Conservation (phyloP, 2,888 invertebrate genomes). For the Drosophila tripunctata region DNA sequence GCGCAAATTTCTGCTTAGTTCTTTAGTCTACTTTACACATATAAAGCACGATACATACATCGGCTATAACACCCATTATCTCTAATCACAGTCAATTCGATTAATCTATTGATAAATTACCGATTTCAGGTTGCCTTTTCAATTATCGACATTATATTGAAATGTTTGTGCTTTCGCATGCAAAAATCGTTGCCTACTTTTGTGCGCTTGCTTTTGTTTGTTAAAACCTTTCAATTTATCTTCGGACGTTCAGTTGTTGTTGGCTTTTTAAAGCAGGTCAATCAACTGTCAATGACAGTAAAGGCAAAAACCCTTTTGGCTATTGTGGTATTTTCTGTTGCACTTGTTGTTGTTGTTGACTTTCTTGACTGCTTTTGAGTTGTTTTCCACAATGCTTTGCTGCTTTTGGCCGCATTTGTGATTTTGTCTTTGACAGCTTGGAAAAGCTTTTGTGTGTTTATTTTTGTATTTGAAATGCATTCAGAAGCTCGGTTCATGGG, state of each 20-base stretch:
- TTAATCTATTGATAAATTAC: conserved; percentile 1
- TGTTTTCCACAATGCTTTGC: conserved; percentile 31
- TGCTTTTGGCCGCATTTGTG: conserved; percentile 48
- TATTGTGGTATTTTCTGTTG: conserved; percentile 25
- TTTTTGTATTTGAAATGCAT: conserved; percentile 55
- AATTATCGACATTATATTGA: conserved; percentile 29
- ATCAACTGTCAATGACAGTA: conserved; percentile 62
- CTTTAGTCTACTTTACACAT: too few relatives aligned
- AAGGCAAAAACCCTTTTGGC: conserved; percentile 40
- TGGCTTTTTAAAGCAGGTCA: conserved; percentile 50
- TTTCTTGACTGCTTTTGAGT: conserved; percentile 48
- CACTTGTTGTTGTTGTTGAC: conserved; percentile 24
- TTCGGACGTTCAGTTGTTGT: neutral
- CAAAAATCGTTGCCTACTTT: conserved; percentile 60
- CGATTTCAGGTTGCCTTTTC: conserved; percentile 21
- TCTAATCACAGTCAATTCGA: neutral
- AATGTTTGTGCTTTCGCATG: conserved; percentile 27
- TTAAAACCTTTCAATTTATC: neutral
- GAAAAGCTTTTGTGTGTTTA: conserved; percentile 48
- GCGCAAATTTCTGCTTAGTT: too few relatives aligned
- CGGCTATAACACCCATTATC: neutral
- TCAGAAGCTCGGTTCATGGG: conserved; percentile 20
- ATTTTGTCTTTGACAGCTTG: conserved; percentile 67
- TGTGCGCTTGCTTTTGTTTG: conserved; percentile 28
- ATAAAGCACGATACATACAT: neutral